Evolutionary conservation across 2,888 invertebrate species (phyloP), one percentile per base, ranked within the genome.

Genomic region (Sarcophaga variegata): DNA sequence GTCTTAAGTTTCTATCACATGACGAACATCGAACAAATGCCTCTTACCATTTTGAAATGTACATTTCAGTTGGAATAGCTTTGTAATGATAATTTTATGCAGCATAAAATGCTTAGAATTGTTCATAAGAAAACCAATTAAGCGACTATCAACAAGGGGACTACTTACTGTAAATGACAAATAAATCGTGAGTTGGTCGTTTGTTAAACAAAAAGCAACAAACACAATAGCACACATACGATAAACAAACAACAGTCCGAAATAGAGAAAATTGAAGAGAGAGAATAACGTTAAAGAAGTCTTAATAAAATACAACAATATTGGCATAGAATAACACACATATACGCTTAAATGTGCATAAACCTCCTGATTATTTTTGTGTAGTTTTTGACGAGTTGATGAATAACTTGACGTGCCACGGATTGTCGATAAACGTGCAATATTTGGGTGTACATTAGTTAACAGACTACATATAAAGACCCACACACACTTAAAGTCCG

Each of bases 381-480:
- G 49, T 71, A 25, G 47, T 27, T 83, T 91, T 91, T 92, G 92
- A 92, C 90, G 92, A 91, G 90, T 92, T 92, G 91, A 92, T 91
- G 92, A 91, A 91, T 91, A 91, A 91, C 90, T 91, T 90, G 91
- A 90, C 90, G 90, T 89, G 89, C 90, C 90, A 89, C 90, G 89
- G 90, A 90, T 90, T 91, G 92, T 91, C 91, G 90, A 89, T 90
- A 89, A 89, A 92, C 91, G 92, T 91, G 92, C 92, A 92, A 92
- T 91, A 92, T 92, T 92, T 92, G 91, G 92, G 91, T 92, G 91
- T 91, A 90, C 91, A 91, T 92, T 92, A 89, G 90, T 91, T 91
- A 91, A 90, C 88, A 85, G 64, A 66, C 69, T 60, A 69, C 71
- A 86, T 11, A 6, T 66, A 45, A 72, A 69, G 66, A 37, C 64